Evolutionary conservation across 2,797 vertebrate species (phyloP), one percentile per base, ranked within the genome.

Genomic region (Epinephelus coioides): DNA sequence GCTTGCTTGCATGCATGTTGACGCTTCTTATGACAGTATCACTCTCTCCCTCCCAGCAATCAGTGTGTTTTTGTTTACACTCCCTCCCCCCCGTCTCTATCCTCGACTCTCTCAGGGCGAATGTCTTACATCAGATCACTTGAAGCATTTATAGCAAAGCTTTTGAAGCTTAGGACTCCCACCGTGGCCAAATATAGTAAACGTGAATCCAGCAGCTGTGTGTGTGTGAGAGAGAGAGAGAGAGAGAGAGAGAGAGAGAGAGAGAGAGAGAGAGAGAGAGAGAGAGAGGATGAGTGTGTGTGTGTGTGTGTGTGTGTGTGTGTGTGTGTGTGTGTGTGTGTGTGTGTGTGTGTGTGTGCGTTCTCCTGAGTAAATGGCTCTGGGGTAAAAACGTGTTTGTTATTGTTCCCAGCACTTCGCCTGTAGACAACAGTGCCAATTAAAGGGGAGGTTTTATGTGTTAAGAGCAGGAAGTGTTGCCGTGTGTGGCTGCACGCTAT

Each of bases 121-220:
- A 86, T 82, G 86, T 90, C 92, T 92, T 86, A 86, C 89, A 90
- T 92, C 92, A 92, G 89, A 89, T 94, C 91, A 88, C 85, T 88
- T 17, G 4, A 79, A 87, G 89, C 89, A 85, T 93, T 95, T 93
- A 94, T 85, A 93, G 94, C 86, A 86, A 88, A 61, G 90, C 92
- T 92, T 95, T 94, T 89, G 90, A 91, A 92, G 92, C 93, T 88
- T 82, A 93, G 85, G 89, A 90, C 92, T 93, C 91, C 81, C 85
- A 90, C 89, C 27, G 85, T 92, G 90, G 82, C 89, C 93, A 94
- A 94, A 94, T 95, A 93, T 93, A 95, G 93, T 93, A 89, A 93
- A 94, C 62, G 72, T 86, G 86, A 91, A 88, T 90, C 87, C 85
- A 82, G 79, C 81, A 69, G 83, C 67, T 57, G 62, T 79, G 74